Evolutionary conservation across 2,888 invertebrate species (phyloP), one percentile per base, ranked within the genome.

Genomic region (Pseudeuparius sepicola): DNA sequence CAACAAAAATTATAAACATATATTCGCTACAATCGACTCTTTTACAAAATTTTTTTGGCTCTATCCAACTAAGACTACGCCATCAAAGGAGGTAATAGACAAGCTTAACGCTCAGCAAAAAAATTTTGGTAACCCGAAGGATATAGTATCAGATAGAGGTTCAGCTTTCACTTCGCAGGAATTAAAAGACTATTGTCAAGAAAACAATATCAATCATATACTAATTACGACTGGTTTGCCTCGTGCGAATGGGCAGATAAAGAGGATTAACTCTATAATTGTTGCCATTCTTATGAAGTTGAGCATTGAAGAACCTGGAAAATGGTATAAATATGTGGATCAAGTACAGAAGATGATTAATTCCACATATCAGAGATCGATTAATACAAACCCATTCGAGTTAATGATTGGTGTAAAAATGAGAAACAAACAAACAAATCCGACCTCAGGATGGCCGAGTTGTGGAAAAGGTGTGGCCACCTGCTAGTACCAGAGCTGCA

Each of bases 161-260:
- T 45, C 59, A 2, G 59, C 62, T 3, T 63, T 56, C 35, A 57
- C 57, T 1, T 52, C 57, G 1, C 32, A 48, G 5, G 52, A 48
- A 3, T 61, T 61, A 20, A 10, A 43, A 32, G 39, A 51, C 1
- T 63, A 59, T 38, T 59, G 57, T 37, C 26, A 46, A 6, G 44
- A 46, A 2, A 45, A 43, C 1, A 44, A 41, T 1, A 59, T 63
- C 9, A 31, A 49, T 24, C 55, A 56, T 34, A 34, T 49, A 1
- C 25, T 33, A 2, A 54, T 48, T 14, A 50, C 50, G 1, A 49
- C 44, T 4, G 48, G 59, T 4, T 44, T 56, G 3, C 56, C 59
- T 4, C 32, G 57, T 9, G 52, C 52, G 4, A 59, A 60, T 34
- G 57, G 59, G 2, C 56, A 59, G 37, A 54, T 56, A 1, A 55